These are phyloP conservation scores for Pseudonaja textilis DNA, from an alignment of 2,113 vertebrate species.

Conservation along the genomic window DNA sequence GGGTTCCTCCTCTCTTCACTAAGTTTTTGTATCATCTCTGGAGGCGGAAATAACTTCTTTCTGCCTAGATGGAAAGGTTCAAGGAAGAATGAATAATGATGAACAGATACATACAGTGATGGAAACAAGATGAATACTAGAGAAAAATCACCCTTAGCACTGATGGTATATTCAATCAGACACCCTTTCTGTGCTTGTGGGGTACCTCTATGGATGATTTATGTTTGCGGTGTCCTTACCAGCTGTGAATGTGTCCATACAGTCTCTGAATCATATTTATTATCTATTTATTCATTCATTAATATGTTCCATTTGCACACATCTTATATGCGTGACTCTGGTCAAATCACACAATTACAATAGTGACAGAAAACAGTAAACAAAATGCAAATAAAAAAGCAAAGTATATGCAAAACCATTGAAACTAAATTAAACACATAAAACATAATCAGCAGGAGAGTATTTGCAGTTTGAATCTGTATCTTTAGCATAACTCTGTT, in stretches of 20 bases:
- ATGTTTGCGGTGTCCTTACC: not conserved
- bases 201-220: not conserved
- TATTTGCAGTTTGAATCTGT: not conserved
- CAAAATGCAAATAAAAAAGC: not conserved
- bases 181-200: not conserved
- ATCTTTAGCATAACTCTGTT: not conserved
- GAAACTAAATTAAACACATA: not conserved
- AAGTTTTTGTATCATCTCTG: rapidly evolving
- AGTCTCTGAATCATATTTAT: not conserved
- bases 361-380: not conserved
- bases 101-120: not conserved
- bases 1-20: conserved; percentile 6
- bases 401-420: not conserved
- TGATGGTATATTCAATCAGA: not conserved
- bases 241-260: not conserved
- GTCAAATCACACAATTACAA: not conserved
- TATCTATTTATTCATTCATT: not conserved
- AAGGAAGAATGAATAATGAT: not conserved
- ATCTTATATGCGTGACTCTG: not conserved
- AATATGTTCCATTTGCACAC: not conserved
- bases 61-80: conserved; percentile 13
- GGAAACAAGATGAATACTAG: not conserved
- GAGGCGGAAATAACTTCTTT: not conserved
- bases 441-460: not conserved
- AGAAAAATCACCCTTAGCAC: not conserved